Evolutionary conservation across 2,888 invertebrate species (phyloP), one percentile per base, ranked within the genome.

Genomic region (Drosophila fulvimacula): DNA sequence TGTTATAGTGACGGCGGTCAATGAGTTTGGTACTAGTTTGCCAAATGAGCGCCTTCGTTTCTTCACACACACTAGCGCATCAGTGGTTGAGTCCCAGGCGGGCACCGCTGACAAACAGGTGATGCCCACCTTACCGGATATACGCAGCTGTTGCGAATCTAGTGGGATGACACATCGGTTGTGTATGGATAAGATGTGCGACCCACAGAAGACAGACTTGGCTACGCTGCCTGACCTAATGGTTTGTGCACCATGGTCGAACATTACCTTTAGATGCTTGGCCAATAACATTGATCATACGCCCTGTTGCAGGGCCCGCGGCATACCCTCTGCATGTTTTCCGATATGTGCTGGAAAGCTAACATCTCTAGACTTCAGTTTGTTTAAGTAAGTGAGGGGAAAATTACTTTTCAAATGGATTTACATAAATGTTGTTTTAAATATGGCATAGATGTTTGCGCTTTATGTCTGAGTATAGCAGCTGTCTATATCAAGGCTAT

Each of bases 211-310:
- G 86, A 91, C 93, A 0, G 92, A 92, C 63, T 88, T 92, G 76
- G 92, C 93, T 2, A 91, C 91, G 27, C 75, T 93, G 68, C 96
- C 97, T 48, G 97, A 97, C 91, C 93, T 97, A 90, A 97, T 97
- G 96, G 96, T 97, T 44, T 97, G 97, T 92, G 97, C 97, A 0
- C 97, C 97, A 0, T 97, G 97, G 96, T 96, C 96, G 0, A 95
- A 95, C 5, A 95, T 95, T 32, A 96, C 96, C 1, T 97, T 97
- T 91, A 94, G 95, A 11, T 97, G 97, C 86, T 93, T 97, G 66
- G 95, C 96, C 46, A 96, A 97, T 78, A 95, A 96, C 1, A 94
- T 95, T 88, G 97, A 97, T 93, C 97, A 97, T 91, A 95, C 96
- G 0, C 95, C 96, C 0, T 97, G 97, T 92, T 97, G 97, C 90